Conservation (phyloP, 2,888 invertebrate species). For the Xylota sylvarum region DNA sequence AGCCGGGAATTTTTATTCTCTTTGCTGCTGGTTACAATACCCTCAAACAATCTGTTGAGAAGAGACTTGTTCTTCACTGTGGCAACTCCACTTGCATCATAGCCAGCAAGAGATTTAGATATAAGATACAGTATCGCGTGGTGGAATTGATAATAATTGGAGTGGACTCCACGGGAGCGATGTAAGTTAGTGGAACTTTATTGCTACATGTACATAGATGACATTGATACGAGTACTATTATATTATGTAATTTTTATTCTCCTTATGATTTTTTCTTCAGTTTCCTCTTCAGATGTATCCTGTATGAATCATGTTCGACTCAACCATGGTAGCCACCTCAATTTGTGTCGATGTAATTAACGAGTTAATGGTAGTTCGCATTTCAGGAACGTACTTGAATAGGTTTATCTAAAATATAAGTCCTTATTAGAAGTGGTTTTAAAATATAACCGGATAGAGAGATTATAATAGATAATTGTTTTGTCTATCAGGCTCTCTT, state of each 20-base stretch:
- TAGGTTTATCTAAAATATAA: too few relatives aligned
- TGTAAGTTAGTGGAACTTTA: conserved; percentile 24
- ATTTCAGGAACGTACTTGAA: too few relatives aligned
- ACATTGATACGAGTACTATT: conserved; percentile 44
- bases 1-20: neutral
- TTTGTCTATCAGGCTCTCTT: too few relatives aligned
- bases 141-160: conserved; percentile 52
- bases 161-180: conserved; percentile 20
- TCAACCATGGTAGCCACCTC: too few relatives aligned
- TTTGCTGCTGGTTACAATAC: neutral
- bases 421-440: too few relatives aligned
- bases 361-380: too few relatives aligned
- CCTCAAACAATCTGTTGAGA: conserved; percentile 47
- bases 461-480: too few relatives aligned
- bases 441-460: too few relatives aligned
- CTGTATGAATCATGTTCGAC: too few relatives aligned
- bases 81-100: conserved; percentile 41
- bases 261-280: neutral
- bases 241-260: conserved; percentile 18
- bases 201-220: conserved; percentile 15
- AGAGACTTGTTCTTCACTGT: conserved; percentile 20
- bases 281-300: neutral
- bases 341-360: too few relatives aligned
- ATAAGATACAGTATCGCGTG: conserved; percentile 25
- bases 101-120: conserved; percentile 14